Percentiles rank a stretch among this genome's conserved stretches.
Evolutionary conservation across 1,140 invertebrate genomes (phyloP).

Genomic region (Ooceraea biroi): DNA sequence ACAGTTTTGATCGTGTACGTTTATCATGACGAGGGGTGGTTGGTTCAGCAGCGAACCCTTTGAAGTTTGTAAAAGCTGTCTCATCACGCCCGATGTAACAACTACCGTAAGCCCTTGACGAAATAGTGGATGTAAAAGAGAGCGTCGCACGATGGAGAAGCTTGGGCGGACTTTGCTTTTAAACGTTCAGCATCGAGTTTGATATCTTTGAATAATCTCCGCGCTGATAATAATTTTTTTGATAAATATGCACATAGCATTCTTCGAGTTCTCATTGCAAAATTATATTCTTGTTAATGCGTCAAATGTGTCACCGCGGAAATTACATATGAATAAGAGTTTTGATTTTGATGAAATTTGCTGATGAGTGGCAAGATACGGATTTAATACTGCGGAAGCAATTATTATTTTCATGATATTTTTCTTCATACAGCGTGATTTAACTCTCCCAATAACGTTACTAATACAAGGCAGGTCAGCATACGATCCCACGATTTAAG

Average conservation of each 20-base stretch:
- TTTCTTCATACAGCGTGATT: constrained; percentile 7
- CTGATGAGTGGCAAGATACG: not conserved
- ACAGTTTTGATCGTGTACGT: constrained; percentile 32
- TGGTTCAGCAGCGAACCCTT: constrained; percentile 73
- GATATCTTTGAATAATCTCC: constrained; percentile 1
- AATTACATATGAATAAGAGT: not conserved
- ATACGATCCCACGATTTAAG: constrained; percentile 60
- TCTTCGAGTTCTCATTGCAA: not conserved
- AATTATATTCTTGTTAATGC: not conserved
- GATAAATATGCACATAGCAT: not conserved
- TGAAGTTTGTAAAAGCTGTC: constrained; percentile 83
- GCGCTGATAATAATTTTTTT: not conserved
- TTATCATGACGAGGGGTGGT: constrained; percentile 52
- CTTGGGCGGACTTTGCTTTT: constrained; percentile 14
- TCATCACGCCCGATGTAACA: constrained; percentile 1
- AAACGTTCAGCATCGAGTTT: not conserved
- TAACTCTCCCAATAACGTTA: constrained; percentile 14
- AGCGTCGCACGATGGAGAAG: constrained; percentile 6
- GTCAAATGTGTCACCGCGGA: not conserved
- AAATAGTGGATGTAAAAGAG: constrained; percentile 7
- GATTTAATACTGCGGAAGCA: not conserved
- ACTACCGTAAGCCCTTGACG: too few relatives aligned
- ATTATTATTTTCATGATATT: constrained; percentile 6
- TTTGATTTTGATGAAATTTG: not conserved
- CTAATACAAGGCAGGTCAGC: not conserved